A percentile compares a stretch with the other conserved stretches of the same genome.
Evolutionary conservation across 2,888 invertebrate species (phyloP).

Genomic region (Azorinus chamasolen): DNA sequence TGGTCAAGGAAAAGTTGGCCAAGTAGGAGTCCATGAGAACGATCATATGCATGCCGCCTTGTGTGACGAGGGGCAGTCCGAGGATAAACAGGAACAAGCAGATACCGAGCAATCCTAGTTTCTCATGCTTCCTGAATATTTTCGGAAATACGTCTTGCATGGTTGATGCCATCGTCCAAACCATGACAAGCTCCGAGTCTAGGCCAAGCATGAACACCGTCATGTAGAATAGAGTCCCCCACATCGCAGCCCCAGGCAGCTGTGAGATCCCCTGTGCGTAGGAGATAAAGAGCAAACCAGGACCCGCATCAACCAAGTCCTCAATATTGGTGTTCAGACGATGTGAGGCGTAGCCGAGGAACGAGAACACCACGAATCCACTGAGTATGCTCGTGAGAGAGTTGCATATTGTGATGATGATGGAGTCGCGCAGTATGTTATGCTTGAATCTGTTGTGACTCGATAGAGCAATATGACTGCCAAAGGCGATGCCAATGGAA

Average conservation of each 20-base stretch:
- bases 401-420: conserved; percentile 22
- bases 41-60: conserved; percentile 75
- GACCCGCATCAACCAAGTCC: conserved; percentile 22
- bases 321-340: conserved; percentile 26
- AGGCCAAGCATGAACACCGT: conserved; percentile 35
- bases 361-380: conserved; percentile 30
- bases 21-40: conserved; percentile 76
- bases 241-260: conserved; percentile 28
- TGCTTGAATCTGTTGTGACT: conserved; percentile 37
- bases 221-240: conserved; percentile 32
- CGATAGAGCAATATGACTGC: conserved; percentile 13
- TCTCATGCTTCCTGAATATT: conserved; percentile 7
- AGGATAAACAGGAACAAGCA: conserved; percentile 33
- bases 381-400: conserved; percentile 19
- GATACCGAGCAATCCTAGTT: conserved; percentile 6
- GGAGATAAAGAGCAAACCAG: conserved; percentile 29
- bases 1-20: conserved; percentile 86
- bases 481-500: conserved; percentile 17
- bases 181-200: conserved; percentile 22
- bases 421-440: conserved; percentile 31
- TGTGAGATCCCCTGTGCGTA: conserved; percentile 30
- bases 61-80: conserved; percentile 42
- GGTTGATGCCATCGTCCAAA: conserved; percentile 10
- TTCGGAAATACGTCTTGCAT: conserved; percentile 28
- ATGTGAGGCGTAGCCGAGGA: conserved; percentile 31